Evolutionary conservation across 2,888 invertebrate genomes (phyloP).

Genomic region (Apodemia hepburni): DNA sequence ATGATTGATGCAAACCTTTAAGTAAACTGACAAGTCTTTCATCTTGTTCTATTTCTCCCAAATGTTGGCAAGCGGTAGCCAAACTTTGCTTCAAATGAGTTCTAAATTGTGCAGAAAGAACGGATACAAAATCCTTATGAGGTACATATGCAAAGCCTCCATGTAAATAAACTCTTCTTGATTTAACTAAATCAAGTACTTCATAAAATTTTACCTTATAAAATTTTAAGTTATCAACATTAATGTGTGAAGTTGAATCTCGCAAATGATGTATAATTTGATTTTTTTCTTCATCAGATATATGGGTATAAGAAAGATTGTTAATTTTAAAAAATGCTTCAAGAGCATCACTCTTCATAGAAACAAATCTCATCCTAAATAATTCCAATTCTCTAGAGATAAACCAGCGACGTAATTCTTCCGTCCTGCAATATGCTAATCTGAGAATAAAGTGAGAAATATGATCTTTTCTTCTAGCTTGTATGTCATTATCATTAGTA

Average conservation of each 20-base stretch:
- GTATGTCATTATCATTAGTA: constrained; percentile 81
- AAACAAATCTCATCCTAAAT: constrained; percentile 89
- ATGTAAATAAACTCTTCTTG: constrained; percentile 88
- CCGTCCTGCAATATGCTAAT: constrained; percentile 93
- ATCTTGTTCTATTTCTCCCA: constrained; percentile 91
- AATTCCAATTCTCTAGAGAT: constrained; percentile 93
- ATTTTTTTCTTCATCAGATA: constrained; percentile 84
- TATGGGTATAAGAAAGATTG: constrained; percentile 83
- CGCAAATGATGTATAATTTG: constrained; percentile 80
- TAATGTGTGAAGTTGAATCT: constrained; percentile 80
- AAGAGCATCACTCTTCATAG: constrained; percentile 81
- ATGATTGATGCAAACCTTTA: constrained; percentile 88
- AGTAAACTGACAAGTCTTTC: constrained; percentile 88
- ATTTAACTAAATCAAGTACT: constrained; percentile 91
- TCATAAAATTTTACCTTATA: constrained; percentile 93
- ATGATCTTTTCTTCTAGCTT: constrained; percentile 88
- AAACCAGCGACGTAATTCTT: constrained; percentile 94
- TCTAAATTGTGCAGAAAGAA: constrained; percentile 89
- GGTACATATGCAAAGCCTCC: constrained; percentile 94
- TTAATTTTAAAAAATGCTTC: constrained; percentile 84
- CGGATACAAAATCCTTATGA: constrained; percentile 89
- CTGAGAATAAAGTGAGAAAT: constrained; percentile 96
- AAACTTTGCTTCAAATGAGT: constrained; percentile 85
- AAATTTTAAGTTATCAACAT: constrained; percentile 83
- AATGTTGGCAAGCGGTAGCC: constrained; percentile 83